Conservation (phyloP, 1,140 invertebrate species). For the Listronotus bonariensis region DNA sequence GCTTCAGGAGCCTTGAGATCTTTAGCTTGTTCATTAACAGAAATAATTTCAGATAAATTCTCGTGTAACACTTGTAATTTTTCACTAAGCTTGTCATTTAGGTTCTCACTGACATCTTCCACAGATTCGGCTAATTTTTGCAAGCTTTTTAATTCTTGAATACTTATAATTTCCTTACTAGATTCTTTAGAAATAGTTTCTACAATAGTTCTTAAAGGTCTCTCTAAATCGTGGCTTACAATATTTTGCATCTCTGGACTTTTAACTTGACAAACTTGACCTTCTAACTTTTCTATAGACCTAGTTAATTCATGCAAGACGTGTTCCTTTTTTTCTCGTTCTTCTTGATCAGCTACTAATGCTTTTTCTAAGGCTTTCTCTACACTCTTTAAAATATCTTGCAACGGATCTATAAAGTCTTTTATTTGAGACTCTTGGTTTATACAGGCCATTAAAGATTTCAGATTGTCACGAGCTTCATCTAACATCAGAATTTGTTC, state of each 20-base stretch:
- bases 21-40: slow-evolving; percentile 34
- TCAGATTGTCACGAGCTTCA: slow-evolving; percentile 41
- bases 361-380: slow-evolving; percentile 55
- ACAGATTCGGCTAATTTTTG: slow-evolving; percentile 41
- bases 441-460: slow-evolving; percentile 47
- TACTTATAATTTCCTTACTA: slow-evolving; percentile 19
- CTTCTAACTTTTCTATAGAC: slow-evolving; percentile 38
- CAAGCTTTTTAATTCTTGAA: slow-evolving; percentile 38
- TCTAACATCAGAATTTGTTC: slow-evolving; percentile 39
- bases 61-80: slow-evolving; percentile 41
- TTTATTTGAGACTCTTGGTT: slow-evolving; percentile 53
- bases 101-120: slow-evolving; percentile 33
- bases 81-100: slow-evolving; percentile 38
- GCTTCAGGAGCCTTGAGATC: slow-evolving; percentile 24
- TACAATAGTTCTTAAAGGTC: slow-evolving; percentile 43
- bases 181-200: slow-evolving; percentile 22
- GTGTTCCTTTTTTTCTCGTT: slow-evolving; percentile 50
- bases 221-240: slow-evolving; percentile 12
- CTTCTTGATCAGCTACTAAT: slow-evolving; percentile 30
- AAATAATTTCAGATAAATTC: slow-evolving; percentile 29
- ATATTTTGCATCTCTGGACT: background rate
- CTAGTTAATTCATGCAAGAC: slow-evolving; percentile 27
- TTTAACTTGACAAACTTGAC: background rate
- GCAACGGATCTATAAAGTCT: slow-evolving; percentile 55
- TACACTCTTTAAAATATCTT: slow-evolving; percentile 57